These are phyloP conservation scores for Boloria euphrosyne DNA, from an alignment of 2,888 invertebrate genomes.

Conservation along the genomic window DNA sequence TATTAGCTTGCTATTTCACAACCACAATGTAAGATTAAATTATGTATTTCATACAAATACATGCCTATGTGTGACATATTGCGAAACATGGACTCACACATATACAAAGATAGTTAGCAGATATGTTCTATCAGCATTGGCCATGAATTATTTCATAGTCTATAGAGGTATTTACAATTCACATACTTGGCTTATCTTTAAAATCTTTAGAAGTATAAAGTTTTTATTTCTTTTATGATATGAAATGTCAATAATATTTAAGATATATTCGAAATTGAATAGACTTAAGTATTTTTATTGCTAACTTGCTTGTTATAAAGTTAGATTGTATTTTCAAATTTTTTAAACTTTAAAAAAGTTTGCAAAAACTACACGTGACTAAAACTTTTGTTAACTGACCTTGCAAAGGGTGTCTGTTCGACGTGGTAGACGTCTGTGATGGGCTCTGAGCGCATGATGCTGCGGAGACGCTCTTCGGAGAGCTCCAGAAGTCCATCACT, in stretches of 20 bases:
- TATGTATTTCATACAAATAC: constrained; percentile 34
- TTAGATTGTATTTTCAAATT: background rate
- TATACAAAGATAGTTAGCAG: constrained; percentile 25
- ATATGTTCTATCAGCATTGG: constrained; percentile 43
- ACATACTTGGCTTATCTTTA: constrained; percentile 15
- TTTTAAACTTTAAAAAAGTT: constrained; percentile 8
- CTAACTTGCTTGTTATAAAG: background rate
- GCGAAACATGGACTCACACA: constrained; percentile 26
- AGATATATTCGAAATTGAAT: too few relatives aligned
- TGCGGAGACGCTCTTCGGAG: constrained; percentile 85
- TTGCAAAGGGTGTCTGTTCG: constrained; percentile 92
- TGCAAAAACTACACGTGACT: constrained; percentile 22
- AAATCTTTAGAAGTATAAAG: constrained; percentile 8
- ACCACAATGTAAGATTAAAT: constrained; percentile 33
- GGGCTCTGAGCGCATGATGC: constrained; percentile 87
- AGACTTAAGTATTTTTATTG: too few relatives aligned
- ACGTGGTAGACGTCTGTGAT: constrained; percentile 90
- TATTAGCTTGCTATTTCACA: constrained; percentile 41
- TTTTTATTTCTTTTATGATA: too few relatives aligned
- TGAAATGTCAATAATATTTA: too few relatives aligned
- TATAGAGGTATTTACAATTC: constrained; percentile 26
- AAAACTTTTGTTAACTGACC: constrained; percentile 76
- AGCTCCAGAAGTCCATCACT: constrained; percentile 89
- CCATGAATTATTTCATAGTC: constrained; percentile 44
- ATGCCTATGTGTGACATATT: constrained; percentile 29